phyloP scores from a whole-genome alignment of 2,113 vertebrate genomes.

The Chaetodon trifascialis region DNA sequence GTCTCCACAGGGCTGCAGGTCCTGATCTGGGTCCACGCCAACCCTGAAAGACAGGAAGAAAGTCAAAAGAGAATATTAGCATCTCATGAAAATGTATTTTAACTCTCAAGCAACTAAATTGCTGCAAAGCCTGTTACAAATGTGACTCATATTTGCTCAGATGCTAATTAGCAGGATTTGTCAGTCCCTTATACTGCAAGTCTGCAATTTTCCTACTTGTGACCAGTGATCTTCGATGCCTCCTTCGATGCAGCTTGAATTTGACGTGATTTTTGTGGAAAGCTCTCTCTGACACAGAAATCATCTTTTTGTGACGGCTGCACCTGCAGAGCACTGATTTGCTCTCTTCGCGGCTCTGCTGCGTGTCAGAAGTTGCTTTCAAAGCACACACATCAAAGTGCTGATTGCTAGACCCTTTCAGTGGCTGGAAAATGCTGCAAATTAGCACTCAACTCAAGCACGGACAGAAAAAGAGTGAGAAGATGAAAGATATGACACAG shows the following conservation, averaged over 20 bases:
- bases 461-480: background rate
- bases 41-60: conserved; percentile 87
- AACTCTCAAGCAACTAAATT: background rate
- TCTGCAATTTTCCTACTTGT: background rate
- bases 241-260: background rate
- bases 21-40: conserved; percentile 97
- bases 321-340: background rate
- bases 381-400: conserved; percentile 14
- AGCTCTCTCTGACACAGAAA: background rate
- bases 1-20: conserved; percentile 91
- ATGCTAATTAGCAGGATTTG: background rate
- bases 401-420: too few species aligned
- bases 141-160: background rate
- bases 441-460: background rate
- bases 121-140: background rate
- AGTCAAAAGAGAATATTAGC: conserved; percentile 31
- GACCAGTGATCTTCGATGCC: too few species aligned
- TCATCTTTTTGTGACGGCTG: background rate
- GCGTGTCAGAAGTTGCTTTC: background rate
- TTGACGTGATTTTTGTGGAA: background rate
- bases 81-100: background rate
- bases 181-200: background rate
- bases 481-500: background rate
- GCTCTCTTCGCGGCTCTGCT: background rate
- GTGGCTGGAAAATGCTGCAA: background rate